Conservation (phyloP, 2,888 invertebrate species). For the Andrena hattorfiana region DNA sequence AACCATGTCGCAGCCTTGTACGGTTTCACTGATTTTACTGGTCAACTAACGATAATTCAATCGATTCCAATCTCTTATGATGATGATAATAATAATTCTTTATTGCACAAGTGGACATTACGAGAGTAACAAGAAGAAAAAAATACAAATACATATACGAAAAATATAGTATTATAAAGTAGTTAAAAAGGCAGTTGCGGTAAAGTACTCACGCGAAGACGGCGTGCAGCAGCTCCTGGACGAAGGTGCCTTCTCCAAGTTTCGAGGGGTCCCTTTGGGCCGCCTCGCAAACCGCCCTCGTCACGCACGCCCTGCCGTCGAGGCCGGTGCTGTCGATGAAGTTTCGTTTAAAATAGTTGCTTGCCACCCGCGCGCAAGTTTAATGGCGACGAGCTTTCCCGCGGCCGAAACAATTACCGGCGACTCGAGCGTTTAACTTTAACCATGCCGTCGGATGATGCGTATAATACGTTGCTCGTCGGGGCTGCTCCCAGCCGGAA, state of each 20-base stretch:
- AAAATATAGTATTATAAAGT: too few relatives aligned
- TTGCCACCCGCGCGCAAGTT: constrained; percentile 35
- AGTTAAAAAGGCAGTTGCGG: neutral
- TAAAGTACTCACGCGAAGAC: constrained; percentile 80
- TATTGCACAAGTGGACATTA: too few relatives aligned
- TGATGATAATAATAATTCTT: too few relatives aligned
- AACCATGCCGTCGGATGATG: constrained; percentile 29
- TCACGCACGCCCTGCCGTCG: constrained; percentile 90
- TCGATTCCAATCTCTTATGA: constrained; percentile 11
- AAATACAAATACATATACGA: too few relatives aligned
- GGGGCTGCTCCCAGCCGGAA: constrained; percentile 11
- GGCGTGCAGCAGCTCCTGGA: constrained; percentile 82
- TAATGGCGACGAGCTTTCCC: constrained; percentile 26
- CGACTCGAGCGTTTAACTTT: constrained; percentile 38
- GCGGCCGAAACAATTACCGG: constrained; percentile 55
- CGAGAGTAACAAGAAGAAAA: too few relatives aligned
- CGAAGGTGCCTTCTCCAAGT: constrained; percentile 79
- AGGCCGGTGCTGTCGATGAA: constrained; percentile 89
- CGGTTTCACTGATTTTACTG: constrained; percentile 23
- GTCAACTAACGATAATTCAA: constrained; percentile 20
- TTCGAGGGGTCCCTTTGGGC: constrained; percentile 85
- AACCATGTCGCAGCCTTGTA: neutral
- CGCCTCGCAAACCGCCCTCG: constrained; percentile 91
- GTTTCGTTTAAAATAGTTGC: constrained; percentile 66
- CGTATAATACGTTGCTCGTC: constrained; percentile 26